Evolutionary conservation across 2,797 vertebrate genomes (phyloP).

Genomic region (Mionectes olivaceus): DNA sequence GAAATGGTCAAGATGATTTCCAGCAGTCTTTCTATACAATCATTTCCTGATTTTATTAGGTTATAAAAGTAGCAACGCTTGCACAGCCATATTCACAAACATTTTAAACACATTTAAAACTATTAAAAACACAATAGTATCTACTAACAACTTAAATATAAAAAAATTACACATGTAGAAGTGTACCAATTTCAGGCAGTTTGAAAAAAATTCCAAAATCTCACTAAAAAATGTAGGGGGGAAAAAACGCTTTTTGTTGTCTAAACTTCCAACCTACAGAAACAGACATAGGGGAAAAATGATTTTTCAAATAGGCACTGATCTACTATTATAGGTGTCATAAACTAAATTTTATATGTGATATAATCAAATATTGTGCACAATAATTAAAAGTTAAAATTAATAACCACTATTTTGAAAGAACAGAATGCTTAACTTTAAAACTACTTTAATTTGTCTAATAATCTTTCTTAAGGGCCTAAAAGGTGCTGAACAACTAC

Average conservation of each 20-base stretch:
- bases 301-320: background rate
- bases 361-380: background rate
- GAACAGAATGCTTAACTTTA: background rate
- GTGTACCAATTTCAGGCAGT: background rate
- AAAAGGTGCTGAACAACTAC: constrained; percentile 20
- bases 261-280: background rate
- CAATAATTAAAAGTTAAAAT: background rate
- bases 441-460: background rate
- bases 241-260: background rate
- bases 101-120: background rate
- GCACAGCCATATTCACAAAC: background rate
- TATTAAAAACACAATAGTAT: background rate
- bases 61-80: background rate
- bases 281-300: accelerated
- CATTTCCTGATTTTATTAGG: background rate
- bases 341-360: background rate
- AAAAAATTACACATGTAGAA: background rate
- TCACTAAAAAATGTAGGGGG: background rate
- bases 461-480: constrained; percentile 10
- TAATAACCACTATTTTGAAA: background rate
- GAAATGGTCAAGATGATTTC: background rate
- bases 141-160: background rate
- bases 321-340: background rate
- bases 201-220: background rate
- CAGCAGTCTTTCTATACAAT: background rate